Evolutionary conservation across 2,113 vertebrate species (phyloP).

Genomic region (Diphyllodes magnificus): DNA sequence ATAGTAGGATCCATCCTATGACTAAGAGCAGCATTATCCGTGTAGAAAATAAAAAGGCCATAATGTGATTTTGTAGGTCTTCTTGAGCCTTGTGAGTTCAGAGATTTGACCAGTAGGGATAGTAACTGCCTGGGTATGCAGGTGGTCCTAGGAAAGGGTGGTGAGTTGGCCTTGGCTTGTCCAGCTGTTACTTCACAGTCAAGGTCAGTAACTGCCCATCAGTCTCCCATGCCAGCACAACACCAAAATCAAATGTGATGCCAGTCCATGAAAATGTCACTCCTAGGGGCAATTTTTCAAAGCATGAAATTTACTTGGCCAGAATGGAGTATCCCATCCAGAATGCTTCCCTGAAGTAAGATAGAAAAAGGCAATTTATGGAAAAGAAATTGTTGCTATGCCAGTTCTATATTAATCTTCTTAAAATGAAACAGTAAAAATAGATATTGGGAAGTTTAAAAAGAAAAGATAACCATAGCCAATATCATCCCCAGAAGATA

Average conservation of each 20-base stretch:
- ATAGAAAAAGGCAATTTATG: background rate
- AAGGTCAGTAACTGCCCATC: background rate
- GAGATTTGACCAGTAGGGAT: background rate
- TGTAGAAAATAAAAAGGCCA: background rate
- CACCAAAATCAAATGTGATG: background rate
- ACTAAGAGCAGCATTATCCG: background rate
- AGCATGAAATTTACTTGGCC: background rate
- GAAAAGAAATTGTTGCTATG: background rate
- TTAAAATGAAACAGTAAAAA: background rate
- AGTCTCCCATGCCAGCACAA: background rate
- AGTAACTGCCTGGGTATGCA: background rate
- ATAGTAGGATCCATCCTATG: too few species aligned
- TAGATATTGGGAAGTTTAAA: background rate
- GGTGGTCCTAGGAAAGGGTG: background rate
- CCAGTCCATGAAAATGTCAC: background rate
- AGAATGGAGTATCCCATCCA: background rate
- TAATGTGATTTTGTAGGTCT: background rate
- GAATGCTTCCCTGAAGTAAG: background rate
- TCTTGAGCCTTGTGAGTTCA: background rate
- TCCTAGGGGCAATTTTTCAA: background rate
- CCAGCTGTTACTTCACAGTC: background rate
- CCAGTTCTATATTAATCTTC: background rate
- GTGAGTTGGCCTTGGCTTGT: background rate
- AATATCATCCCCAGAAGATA: background rate
- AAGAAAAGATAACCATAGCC: background rate